phyloP scores from a whole-genome alignment of 2,888 invertebrate species.

The Philereme transversata region DNA sequence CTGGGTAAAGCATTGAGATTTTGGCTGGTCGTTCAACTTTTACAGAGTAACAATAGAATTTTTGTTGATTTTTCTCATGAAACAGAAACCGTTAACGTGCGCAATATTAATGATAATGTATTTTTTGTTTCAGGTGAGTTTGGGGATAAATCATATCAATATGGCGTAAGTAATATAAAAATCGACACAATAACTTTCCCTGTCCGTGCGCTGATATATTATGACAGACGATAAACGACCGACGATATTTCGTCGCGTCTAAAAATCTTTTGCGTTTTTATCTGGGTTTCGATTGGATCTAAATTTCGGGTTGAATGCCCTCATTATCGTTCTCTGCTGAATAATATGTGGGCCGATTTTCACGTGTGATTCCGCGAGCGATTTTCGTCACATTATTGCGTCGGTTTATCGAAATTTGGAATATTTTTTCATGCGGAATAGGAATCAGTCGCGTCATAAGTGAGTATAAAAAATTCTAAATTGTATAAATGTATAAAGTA shows the following conservation, averaged over 20 bases:
- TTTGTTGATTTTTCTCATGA: slow-evolving; percentile 46
- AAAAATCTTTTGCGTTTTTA: slow-evolving; percentile 45
- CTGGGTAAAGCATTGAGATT: slow-evolving; percentile 73
- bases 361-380: slow-evolving; percentile 59
- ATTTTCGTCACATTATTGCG: slow-evolving; percentile 59
- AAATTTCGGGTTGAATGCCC: slow-evolving; percentile 66
- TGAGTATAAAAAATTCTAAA: not conserved
- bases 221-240: slow-evolving; percentile 48
- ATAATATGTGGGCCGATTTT: slow-evolving; percentile 79
- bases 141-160: slow-evolving; percentile 33
- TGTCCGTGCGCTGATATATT: slow-evolving; percentile 41
- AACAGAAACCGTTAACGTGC: slow-evolving; percentile 42
- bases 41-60: slow-evolving; percentile 50
- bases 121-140: slow-evolving; percentile 56
- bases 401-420: slow-evolving; percentile 45
- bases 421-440: slow-evolving; percentile 36
- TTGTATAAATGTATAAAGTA: not conserved
- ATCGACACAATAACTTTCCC: slow-evolving; percentile 43
- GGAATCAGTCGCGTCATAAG: slow-evolving; percentile 22
- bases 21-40: slow-evolving; percentile 75
- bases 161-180: slow-evolving; percentile 40
- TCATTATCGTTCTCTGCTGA: slow-evolving; percentile 71
- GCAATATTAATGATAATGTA: slow-evolving; percentile 42
- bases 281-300: slow-evolving; percentile 60
- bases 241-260: slow-evolving; percentile 49